Evolutionary conservation across 2,888 invertebrate species (phyloP).

Genomic region (Theristus sp.): DNA sequence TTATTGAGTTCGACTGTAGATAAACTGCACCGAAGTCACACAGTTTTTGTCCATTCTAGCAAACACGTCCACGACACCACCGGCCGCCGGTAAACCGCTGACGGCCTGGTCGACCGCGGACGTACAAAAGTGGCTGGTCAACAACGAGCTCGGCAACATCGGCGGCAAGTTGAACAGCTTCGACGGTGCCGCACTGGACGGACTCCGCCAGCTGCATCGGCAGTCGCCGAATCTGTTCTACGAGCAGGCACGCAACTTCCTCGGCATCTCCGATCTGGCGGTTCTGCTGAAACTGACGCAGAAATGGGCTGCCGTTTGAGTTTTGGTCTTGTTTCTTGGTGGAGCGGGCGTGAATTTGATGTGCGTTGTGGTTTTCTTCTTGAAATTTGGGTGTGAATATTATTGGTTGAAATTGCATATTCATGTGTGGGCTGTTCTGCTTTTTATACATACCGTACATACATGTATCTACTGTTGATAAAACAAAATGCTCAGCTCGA

Average conservation of each 20-base stretch:
- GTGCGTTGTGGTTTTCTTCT: no score
- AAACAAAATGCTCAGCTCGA: no score
- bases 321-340: no score
- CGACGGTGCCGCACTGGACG: neutral
- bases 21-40: no score
- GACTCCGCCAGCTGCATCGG: neutral
- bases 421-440: no score
- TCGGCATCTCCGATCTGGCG: neutral
- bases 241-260: neutral
- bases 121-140: neutral
- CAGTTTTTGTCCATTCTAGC: neutral
- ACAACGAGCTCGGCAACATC: neutral
- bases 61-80: neutral
- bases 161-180: neutral
- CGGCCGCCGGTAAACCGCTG: neutral
- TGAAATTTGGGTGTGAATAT: no score
- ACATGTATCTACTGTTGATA: no score
- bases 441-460: no score
- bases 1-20: no score
- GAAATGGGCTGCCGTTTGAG: neutral
- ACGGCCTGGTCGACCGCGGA: neutral
- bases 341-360: no score
- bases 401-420: no score
- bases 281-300: neutral
- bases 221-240: neutral